Evolutionary conservation across 2,113 vertebrate genomes (phyloP).

Genomic region (Channa maculata): DNA sequence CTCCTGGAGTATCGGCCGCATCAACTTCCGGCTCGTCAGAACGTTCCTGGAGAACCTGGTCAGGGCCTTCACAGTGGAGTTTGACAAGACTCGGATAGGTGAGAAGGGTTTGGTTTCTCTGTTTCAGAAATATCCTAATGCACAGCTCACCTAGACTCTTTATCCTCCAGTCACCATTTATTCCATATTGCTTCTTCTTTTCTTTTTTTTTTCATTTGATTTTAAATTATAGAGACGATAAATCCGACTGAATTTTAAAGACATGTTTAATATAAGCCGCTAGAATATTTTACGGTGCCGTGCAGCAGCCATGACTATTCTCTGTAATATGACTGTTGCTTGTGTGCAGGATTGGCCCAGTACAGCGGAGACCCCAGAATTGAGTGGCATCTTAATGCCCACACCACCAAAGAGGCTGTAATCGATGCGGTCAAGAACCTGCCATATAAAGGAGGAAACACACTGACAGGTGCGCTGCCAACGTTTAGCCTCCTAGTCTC

Average conservation of each 20-base stretch:
- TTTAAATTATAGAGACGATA: too few species aligned
- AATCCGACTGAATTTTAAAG: not conserved
- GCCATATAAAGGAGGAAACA: constrained; percentile 97
- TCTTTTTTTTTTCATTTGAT: too few species aligned
- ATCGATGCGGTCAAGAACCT: constrained; percentile 93
- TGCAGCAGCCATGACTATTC: too few species aligned
- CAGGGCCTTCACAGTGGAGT: constrained; percentile 89
- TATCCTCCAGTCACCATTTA: too few species aligned
- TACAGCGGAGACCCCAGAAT: constrained; percentile 97
- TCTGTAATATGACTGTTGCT: too few species aligned
- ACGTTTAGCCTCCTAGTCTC: not conserved
- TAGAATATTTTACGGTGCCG: too few species aligned
- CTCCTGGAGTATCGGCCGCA: constrained; percentile 97
- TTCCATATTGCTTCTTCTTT: too few species aligned
- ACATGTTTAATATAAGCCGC: too few species aligned
- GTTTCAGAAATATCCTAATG: not conserved
- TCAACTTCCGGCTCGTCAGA: constrained; percentile 95
- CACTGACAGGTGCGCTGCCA: constrained; percentile 87
- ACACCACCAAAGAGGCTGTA: constrained; percentile 90
- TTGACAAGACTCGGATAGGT: constrained; percentile 93
- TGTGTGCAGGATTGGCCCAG: constrained; percentile 90
- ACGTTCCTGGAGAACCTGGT: constrained; percentile 95
- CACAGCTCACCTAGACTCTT: too few species aligned
- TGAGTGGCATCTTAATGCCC: constrained; percentile 95
- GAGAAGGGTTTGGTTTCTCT: constrained; percentile 23